Base-by-base conservation (phyloP, 2,113 vertebrate genomes). In the Hydrolagus affinis region DNA sequence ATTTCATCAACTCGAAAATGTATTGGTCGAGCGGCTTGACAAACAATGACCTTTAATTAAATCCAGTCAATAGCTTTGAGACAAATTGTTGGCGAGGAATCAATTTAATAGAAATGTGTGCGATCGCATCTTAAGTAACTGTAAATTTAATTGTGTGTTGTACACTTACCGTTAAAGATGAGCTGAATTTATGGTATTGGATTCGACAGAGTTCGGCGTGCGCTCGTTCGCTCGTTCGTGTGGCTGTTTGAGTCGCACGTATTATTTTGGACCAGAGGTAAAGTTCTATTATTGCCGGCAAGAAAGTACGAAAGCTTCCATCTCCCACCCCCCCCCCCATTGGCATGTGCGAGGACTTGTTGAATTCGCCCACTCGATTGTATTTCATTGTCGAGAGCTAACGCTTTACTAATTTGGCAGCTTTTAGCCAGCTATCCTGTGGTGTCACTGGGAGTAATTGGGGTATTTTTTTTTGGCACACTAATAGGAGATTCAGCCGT, bases 401-500 rank as follows among this genome's bases (percentile, higher is more conserved):
- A 62, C 66, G n/a, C 15, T 69, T n/a, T 23, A n/a, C 32, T 11
- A 15, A 4, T 70, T n/a, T 56, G 71, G 73, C 64, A 30, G 19
- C 85, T 83, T 87, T 78, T 86, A 88, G 73, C 28, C 28, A 87
- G 76, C 3, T 19, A 19, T 89, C 70, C 69, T 57, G 0, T 57
- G 86, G 86, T 87, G 86, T 70, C 11, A 2, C 8, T n/a, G 66
- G 17, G 32, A 59, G 70, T 85, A 87, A 86, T 17, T 32, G 70
- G 73, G 86, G n/a, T n/a, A n/a, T 19, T 80, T 86, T 4, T 78
- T 28, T 87, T 87, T 86, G 87, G 86, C 68, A 23, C 83, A 75
- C 83, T 85, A 85, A 85, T 87, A n/a, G 69, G 75, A 57, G 77
- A 86, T 88, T 90, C 88, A 90, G 15, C 80, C 86, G 74, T 85